These are phyloP conservation scores for Drosophila parabipectinata DNA, from an alignment of 1,140 invertebrate species.

Conservation along the genomic window DNA sequence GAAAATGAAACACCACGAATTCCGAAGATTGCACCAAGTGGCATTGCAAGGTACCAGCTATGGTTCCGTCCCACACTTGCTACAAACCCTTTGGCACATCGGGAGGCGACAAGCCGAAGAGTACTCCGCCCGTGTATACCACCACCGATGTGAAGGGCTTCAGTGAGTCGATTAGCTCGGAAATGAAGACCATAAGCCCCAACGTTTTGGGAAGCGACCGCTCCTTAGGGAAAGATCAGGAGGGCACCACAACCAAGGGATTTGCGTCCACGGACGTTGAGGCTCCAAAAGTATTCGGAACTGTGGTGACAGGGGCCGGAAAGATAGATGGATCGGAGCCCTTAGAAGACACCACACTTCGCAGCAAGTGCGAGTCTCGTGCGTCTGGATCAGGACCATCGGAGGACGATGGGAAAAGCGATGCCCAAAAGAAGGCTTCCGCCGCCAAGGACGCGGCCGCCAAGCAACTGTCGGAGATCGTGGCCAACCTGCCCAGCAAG, in stretches of 20 bases:
- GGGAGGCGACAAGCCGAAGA: background rate
- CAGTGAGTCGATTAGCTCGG: background rate
- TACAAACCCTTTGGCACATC: background rate
- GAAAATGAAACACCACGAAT: background rate
- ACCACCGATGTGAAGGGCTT: background rate
- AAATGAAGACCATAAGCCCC: background rate
- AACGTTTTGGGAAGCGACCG: background rate
- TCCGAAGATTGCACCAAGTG: background rate
- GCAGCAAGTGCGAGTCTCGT: background rate
- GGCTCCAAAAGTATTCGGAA: background rate
- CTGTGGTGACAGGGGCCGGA: background rate
- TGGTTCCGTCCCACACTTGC: background rate
- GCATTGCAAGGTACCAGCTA: background rate
- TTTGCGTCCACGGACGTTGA: background rate
- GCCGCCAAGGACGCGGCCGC: constrained; percentile 26
- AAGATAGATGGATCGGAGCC: constrained; percentile 2
- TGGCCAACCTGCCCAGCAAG: constrained; percentile 62
- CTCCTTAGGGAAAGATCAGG: background rate
- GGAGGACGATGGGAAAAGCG: background rate
- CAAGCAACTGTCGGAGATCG: constrained; percentile 55
- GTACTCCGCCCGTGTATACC: background rate
- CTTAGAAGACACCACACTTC: background rate
- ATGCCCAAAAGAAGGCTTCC: constrained; percentile 11
- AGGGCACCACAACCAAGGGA: background rate
- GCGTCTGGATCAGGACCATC: background rate